phyloP scores from a whole-genome alignment of 2,797 vertebrate genomes.

The Sebastes jordani region DNA sequence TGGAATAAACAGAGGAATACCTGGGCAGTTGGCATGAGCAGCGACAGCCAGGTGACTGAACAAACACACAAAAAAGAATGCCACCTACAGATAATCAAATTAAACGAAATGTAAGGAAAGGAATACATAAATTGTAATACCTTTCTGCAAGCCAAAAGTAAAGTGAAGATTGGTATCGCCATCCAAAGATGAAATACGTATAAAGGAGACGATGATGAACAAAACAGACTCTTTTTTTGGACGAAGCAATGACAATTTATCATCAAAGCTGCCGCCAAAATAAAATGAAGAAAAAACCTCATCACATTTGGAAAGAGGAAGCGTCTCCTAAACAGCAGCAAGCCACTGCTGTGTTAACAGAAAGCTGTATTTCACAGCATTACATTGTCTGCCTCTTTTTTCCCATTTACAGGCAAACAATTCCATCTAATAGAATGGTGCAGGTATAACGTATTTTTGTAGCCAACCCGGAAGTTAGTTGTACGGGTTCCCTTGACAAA shows the following conservation, averaged over 20 bases:
- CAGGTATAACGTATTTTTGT: no score
- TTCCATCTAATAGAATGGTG: not conserved
- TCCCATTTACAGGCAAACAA: constrained; percentile 10
- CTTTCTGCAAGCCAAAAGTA: constrained; percentile 2
- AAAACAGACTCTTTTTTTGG: constrained; percentile 18
- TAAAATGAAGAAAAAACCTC: constrained; percentile 4
- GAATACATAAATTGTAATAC: not conserved
- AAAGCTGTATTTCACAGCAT: constrained; percentile 5
- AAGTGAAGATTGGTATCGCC: not conserved
- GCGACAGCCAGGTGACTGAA: not conserved
- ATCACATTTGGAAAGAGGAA: constrained; percentile 30
- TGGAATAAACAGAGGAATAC: constrained; percentile 13
- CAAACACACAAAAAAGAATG: not conserved
- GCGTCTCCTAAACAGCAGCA: constrained; percentile 19
- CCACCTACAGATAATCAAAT: not conserved
- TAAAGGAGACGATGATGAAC: constrained; percentile 16
- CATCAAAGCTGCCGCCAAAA: constrained; percentile 35
- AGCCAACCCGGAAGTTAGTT: no score
- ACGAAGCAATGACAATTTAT: constrained; percentile 43
- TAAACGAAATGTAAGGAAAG: not conserved
- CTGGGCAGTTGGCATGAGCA: not conserved
- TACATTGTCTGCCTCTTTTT: not conserved
- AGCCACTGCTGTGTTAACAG: not conserved
- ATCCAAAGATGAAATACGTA: constrained; percentile 32
- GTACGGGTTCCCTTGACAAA: no score